These are phyloP conservation scores for Hylyphantes graminicola DNA, from an alignment of 1,140 invertebrate species.

Conservation along the genomic window DNA sequence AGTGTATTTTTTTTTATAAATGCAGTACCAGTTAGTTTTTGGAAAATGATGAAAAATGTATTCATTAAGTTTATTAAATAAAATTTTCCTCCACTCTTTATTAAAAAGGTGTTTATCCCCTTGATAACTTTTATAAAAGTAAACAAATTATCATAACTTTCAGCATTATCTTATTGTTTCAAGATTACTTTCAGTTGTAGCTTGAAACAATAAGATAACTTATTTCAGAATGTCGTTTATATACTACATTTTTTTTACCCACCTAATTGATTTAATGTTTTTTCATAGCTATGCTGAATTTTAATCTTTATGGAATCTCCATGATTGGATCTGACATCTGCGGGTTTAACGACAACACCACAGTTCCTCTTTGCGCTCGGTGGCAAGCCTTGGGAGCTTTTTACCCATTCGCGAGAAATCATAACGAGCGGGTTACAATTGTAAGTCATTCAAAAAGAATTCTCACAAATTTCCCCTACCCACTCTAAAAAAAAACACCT, in stretches of 20 bases:
- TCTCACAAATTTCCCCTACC: too few relatives aligned
- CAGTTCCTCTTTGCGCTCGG: conserved; percentile 76
- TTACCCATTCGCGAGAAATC: conserved; percentile 81
- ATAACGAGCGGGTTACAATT: conserved; percentile 81
- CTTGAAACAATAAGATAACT: background rate
- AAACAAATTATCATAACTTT: background rate
- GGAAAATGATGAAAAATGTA: background rate
- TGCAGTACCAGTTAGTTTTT: background rate
- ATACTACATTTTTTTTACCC: background rate
- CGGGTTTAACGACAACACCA: conserved; percentile 67
- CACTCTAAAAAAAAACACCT: too few relatives aligned
- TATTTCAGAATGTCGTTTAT: background rate
- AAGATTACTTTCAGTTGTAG: background rate
- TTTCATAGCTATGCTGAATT: conserved; percentile 74
- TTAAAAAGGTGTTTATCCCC: background rate
- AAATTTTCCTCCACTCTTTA: background rate
- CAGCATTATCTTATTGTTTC: background rate
- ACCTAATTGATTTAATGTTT: background rate
- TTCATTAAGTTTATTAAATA: background rate
- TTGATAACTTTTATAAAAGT: background rate
- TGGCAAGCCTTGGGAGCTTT: conserved; percentile 80
- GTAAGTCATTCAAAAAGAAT: conserved; percentile 69
- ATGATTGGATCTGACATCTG: conserved; percentile 69
- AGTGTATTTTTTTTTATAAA: background rate
- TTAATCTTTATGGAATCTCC: conserved; percentile 81